phyloP scores from a whole-genome alignment of 2,888 invertebrate genomes.

The Lasioglossum zephyrum region DNA sequence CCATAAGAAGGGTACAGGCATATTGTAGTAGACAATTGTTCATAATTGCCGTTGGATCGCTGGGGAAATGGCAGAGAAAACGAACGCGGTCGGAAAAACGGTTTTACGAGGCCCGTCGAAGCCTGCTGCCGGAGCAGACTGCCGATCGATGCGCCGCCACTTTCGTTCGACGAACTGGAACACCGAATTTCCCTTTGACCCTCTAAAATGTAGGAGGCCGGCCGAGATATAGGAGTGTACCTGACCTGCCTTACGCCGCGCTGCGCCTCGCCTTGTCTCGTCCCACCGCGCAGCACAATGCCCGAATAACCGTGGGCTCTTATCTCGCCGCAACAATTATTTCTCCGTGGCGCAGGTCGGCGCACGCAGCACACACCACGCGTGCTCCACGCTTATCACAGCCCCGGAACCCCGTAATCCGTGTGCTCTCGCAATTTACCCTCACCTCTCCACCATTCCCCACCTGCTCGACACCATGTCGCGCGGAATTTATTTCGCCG shows the following conservation, averaged over 20 bases:
- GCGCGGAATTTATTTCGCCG: neutral
- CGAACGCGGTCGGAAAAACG: neutral
- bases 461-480: neutral
- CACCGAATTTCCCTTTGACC: conserved; percentile 22
- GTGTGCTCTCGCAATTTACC: conserved; percentile 22
- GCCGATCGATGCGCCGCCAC: neutral
- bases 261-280: conserved; percentile 5
- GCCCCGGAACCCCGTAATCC: conserved; percentile 14
- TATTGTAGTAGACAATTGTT: neutral
- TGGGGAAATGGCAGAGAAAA: neutral
- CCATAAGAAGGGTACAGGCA: neutral
- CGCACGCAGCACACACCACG: conserved; percentile 13
- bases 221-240: conserved; percentile 49
- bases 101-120: neutral
- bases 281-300: conserved; percentile 55
- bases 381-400: conserved; percentile 43
- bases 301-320: conserved; percentile 64
- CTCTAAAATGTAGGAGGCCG: conserved; percentile 38
- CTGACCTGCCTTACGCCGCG: conserved; percentile 69
- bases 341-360: conserved; percentile 45
- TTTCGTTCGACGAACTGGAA: conserved; percentile 17
- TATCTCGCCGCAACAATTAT: conserved; percentile 66
- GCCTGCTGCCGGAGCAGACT: neutral
- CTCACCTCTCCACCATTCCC: neutral
- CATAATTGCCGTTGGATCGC: neutral